phyloP scores from a whole-genome alignment of 2,797 vertebrate species.

The Dermochelys coriacea region DNA sequence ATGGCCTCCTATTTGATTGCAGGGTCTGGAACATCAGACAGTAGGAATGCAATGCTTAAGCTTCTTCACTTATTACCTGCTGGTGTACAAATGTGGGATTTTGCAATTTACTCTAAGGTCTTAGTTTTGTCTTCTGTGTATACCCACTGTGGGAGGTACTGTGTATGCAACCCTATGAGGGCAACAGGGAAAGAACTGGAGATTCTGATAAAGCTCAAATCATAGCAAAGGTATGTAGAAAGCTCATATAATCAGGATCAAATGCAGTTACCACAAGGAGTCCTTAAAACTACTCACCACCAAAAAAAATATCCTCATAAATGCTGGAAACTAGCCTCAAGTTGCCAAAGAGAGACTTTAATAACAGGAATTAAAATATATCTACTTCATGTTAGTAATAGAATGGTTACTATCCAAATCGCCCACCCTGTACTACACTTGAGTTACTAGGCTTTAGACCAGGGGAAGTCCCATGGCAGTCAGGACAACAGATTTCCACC shows the following conservation, averaged over 20 bases:
- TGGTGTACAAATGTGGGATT: constrained; percentile 55
- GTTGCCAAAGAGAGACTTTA: constrained; percentile 50
- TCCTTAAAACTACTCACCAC: constrained; percentile 63
- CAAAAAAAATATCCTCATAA: constrained; percentile 40
- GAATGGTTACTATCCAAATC: background rate
- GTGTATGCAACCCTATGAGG: background rate
- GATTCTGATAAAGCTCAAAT: constrained; percentile 46
- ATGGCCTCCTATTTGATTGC: constrained; percentile 59
- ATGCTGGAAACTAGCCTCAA: constrained; percentile 39
- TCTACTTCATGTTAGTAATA: background rate
- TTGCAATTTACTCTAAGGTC: constrained; percentile 61
- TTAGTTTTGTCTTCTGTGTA: background rate
- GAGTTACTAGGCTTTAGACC: background rate
- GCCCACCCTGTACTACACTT: background rate
- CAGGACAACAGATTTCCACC: background rate
- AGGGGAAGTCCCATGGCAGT: background rate
- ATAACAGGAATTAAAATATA: constrained; percentile 30
- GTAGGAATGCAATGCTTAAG: constrained; percentile 62
- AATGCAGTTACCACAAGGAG: constrained; percentile 58
- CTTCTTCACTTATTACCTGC: constrained; percentile 69
- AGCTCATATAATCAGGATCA: constrained; percentile 63
- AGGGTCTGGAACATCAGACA: constrained; percentile 66
- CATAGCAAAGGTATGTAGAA: background rate
- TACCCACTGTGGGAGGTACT: constrained; percentile 5
- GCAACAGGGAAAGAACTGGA: background rate